phyloP scores from a whole-genome alignment of 2,888 invertebrate genomes.

The Polyploca ridens region DNA sequence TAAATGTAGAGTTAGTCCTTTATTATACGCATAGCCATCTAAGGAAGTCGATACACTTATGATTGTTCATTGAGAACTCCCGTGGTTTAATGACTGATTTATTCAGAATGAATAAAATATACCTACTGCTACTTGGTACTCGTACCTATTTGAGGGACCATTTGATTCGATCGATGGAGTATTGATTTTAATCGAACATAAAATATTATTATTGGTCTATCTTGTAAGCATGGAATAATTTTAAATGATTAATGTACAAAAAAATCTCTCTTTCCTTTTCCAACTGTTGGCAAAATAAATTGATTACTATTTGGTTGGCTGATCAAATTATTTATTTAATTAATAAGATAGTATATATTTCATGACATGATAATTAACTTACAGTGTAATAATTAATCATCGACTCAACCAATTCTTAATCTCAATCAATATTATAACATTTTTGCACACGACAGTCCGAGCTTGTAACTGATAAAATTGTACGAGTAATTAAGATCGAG shows the following conservation, averaged over 20 bases:
- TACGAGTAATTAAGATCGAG: slow-evolving; percentile 29
- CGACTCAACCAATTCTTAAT: background rate
- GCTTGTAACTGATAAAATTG: slow-evolving; percentile 25
- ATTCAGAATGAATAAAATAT: background rate
- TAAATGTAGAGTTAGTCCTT: background rate
- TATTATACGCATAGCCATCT: background rate
- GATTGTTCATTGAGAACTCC: background rate
- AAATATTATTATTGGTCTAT: too few species aligned
- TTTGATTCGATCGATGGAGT: background rate
- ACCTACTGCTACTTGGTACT: background rate
- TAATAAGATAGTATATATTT: background rate
- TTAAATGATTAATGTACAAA: too few species aligned
- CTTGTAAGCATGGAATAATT: too few species aligned
- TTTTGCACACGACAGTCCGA: slow-evolving; percentile 12
- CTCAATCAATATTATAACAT: slow-evolving; percentile 10
- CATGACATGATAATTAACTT: background rate
- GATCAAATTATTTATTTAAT: too few species aligned
- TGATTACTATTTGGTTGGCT: too few species aligned
- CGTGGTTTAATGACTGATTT: background rate
- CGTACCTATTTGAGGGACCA: background rate
- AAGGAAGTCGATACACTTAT: slow-evolving; percentile 4
- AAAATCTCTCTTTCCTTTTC: too few species aligned
- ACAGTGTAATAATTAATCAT: background rate
- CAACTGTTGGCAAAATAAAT: too few species aligned
- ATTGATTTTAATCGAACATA: too few species aligned